Percentiles rank a stretch among this genome's conserved stretches.
Conservation (phyloP, 2,888 invertebrate species). For the Archips xylosteana region DNA sequence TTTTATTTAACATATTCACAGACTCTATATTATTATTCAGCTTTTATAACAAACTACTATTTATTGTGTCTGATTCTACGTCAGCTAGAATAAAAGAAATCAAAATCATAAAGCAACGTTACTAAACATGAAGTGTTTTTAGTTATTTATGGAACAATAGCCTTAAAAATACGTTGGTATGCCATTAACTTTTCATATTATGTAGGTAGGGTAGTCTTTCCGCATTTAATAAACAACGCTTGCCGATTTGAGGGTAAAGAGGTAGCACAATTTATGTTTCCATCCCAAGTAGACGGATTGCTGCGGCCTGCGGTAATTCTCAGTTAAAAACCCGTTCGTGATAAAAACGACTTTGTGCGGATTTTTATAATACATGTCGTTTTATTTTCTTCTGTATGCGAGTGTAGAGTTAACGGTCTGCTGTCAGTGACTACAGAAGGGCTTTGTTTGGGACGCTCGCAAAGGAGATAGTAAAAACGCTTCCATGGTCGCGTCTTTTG, state of each 20-base stretch:
- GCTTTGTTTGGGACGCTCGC: conserved; percentile 62
- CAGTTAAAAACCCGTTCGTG: conserved; percentile 17
- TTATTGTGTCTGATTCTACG: no score
- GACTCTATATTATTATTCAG: no score
- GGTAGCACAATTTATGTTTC: conserved; percentile 20
- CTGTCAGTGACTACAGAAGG: conserved; percentile 50
- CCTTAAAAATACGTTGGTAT: neutral
- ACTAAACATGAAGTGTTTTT: no score
- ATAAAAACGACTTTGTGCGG: conserved; percentile 28
- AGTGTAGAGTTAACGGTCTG: conserved; percentile 38
- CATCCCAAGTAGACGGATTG: conserved; percentile 24
- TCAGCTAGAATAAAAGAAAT: no score
- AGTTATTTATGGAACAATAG: neutral
- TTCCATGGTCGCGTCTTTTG: conserved; percentile 70
- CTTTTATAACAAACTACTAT: no score
- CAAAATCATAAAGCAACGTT: no score
- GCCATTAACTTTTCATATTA: conserved; percentile 2
- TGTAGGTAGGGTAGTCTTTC: neutral
- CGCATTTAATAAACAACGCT: conserved; percentile 27
- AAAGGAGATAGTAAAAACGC: conserved; percentile 61
- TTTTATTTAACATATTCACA: no score
- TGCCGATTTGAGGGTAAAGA: conserved; percentile 28
- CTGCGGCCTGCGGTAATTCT: conserved; percentile 20
- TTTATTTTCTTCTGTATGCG: conserved; percentile 34
- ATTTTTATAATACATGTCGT: conserved; percentile 38